Base-by-base conservation (phyloP, 2,888 invertebrate genomes). In the Apamea epomidion region DNA sequence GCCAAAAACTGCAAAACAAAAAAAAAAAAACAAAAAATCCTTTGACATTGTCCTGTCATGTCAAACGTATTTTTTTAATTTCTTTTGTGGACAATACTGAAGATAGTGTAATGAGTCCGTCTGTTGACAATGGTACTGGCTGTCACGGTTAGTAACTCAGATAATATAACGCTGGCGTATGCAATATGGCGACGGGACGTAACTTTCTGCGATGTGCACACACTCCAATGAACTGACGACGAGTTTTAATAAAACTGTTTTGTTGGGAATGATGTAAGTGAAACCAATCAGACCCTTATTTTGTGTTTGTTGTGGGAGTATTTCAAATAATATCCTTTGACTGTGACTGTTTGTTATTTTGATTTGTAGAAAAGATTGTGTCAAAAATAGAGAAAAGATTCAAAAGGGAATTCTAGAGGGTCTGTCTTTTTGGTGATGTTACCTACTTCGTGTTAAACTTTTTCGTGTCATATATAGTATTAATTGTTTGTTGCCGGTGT, bases 161-260 rank as follows among this genome's bases (percentile, higher is more conserved):
- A 88, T 91, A 90, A 90, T 91, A 86, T 83, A 77, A 74, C 68
- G 62, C 58, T 51, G 80, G 80, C 77, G 86, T 78, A 85, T 87
- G 87, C 90, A 87, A 88, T 88, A 90, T 85, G 88, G 84, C 81
- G 83, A 51, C 78, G 71, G 64, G 84, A 68, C 82, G 81, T 64
- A 85, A 87, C 87, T 90, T 87, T 88, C 81, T 80, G 84, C 84
- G 76, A 90, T 87, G 88, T 90, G 87, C 80, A 86, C 81, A 78
- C 68, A 86, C 90, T 79, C 81, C 84, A 85, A 70, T 83, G 83
- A 76, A 75, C 74, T 65, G 78, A 60, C 81, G 79, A 71, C 83
- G 69, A 85, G 83, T 89, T 88, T 85, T 87, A 89, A 78, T 87
- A 88, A 82, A 86, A 88, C 82, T 84, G 76, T 86, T 86, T 82